These are phyloP conservation scores for Drosophila falleni DNA, from an alignment of 2,888 invertebrate species.

Conservation along the genomic window DNA sequence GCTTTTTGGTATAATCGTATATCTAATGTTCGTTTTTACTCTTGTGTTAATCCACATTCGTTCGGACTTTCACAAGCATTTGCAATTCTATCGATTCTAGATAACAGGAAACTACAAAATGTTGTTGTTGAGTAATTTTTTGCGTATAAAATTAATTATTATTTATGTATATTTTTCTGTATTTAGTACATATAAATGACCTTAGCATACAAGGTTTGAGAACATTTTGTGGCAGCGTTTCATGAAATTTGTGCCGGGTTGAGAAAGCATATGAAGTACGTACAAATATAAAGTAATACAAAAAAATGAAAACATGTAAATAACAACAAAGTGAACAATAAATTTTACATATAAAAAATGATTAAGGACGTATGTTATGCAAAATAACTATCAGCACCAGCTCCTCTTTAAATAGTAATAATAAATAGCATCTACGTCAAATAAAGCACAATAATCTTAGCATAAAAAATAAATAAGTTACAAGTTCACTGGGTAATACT, in stretches of 20 bases:
- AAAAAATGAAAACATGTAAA: conserved; percentile 25
- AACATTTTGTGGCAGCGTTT: conserved; percentile 51
- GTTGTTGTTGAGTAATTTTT: conserved; percentile 25
- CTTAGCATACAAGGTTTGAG: conserved; percentile 55
- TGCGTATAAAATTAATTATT: conserved; percentile 40
- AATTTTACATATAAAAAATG: conserved; percentile 32
- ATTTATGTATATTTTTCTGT: conserved; percentile 14
- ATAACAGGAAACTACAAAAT: conserved; percentile 52
- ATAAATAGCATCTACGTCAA: conserved; percentile 44
- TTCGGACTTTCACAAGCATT: conserved; percentile 8
- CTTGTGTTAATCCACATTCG: conserved; percentile 19
- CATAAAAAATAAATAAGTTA: conserved; percentile 49
- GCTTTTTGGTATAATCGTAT: conserved; percentile 63
- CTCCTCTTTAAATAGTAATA: conserved; percentile 18
- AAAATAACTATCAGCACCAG: conserved; percentile 26
- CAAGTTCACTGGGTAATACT: conserved; percentile 68
- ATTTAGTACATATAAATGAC: conserved; percentile 37
- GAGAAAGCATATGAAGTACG: conserved; percentile 9
- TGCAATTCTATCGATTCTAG: conserved; percentile 13
- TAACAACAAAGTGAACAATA: conserved; percentile 38
- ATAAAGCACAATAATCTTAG: conserved; percentile 55
- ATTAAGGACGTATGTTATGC: conserved; percentile 32
- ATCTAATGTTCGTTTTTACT: conserved; percentile 47
- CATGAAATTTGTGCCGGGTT: conserved; percentile 15
- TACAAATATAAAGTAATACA: conserved; percentile 6